Conservation (phyloP, 1,140 invertebrate species). For the Sinonovacula constricta region DNA sequence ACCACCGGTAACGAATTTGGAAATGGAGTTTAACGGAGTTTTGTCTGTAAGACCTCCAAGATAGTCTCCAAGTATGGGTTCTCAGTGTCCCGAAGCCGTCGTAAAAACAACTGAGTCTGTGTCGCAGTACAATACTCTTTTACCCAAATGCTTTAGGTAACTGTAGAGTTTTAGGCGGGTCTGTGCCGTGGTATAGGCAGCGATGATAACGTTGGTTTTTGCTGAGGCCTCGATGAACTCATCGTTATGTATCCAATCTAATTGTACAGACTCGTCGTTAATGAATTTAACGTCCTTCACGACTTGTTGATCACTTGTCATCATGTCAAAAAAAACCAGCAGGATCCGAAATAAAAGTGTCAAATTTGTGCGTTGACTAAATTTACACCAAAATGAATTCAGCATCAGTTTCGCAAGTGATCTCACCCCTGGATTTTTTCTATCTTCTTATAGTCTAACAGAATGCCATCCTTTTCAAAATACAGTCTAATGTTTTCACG, state of each 20-base stretch:
- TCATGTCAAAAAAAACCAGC: constrained; percentile 58
- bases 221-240: too few relatives aligned
- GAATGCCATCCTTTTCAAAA: constrained; percentile 67
- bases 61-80: constrained; percentile 31
- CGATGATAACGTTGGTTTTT: too few relatives aligned
- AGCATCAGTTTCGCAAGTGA: constrained; percentile 56
- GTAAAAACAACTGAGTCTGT: constrained; percentile 70
- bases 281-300: too few relatives aligned
- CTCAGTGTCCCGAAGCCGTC: not conserved
- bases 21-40: constrained; percentile 20
- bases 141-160: constrained; percentile 69
- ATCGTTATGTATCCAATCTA: too few relatives aligned
- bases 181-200: constrained; percentile 73
- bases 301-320: too few relatives aligned
- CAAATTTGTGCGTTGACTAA: constrained; percentile 24
- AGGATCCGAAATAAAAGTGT: constrained; percentile 11
- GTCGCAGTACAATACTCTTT: constrained; percentile 76
- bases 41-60: constrained; percentile 53
- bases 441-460: constrained; percentile 70
- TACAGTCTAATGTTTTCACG: constrained; percentile 63
- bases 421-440: constrained; percentile 68
- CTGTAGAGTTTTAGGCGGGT: constrained; percentile 76
- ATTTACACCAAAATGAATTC: constrained; percentile 45
- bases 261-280: too few relatives aligned
- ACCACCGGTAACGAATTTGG: constrained; percentile 33